Conservation (phyloP, 1,140 invertebrate genomes). For the Cotesia glomerata region DNA sequence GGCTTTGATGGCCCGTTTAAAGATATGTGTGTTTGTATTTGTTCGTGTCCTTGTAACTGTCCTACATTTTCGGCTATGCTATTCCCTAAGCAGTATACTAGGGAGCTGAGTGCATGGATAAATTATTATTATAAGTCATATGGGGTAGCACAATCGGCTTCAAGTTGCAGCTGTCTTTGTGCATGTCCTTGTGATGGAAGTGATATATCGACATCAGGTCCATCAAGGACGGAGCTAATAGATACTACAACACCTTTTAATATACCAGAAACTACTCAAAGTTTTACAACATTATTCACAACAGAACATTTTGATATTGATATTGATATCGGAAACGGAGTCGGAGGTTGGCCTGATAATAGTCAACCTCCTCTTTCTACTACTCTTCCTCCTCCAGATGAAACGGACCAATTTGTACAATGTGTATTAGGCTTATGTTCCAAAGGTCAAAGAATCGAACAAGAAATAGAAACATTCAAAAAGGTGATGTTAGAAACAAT, state of each 20-base stretch:
- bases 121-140: background rate
- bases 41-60: slow-evolving; percentile 26
- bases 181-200: slow-evolving; percentile 9
- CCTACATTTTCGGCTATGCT: background rate
- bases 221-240: background rate
- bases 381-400: background rate
- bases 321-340: background rate
- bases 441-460: background rate
- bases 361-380: no score
- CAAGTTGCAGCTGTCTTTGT: slow-evolving; percentile 6
- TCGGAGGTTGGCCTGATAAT: background rate
- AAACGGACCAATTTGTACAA: background rate
- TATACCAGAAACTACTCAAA: background rate
- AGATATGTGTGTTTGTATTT: slow-evolving; percentile 24
- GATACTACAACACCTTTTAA: background rate
- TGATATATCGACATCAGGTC: background rate
- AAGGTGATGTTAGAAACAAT: background rate
- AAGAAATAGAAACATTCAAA: background rate
- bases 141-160: background rate
- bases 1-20: background rate
- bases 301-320: background rate
- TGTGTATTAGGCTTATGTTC: background rate
- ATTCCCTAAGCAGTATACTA: background rate
- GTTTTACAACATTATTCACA: background rate
- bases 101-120: background rate